Evolutionary conservation across 2,797 vertebrate genomes (phyloP).

Genomic region (Heteromormyrus szaboi): DNA sequence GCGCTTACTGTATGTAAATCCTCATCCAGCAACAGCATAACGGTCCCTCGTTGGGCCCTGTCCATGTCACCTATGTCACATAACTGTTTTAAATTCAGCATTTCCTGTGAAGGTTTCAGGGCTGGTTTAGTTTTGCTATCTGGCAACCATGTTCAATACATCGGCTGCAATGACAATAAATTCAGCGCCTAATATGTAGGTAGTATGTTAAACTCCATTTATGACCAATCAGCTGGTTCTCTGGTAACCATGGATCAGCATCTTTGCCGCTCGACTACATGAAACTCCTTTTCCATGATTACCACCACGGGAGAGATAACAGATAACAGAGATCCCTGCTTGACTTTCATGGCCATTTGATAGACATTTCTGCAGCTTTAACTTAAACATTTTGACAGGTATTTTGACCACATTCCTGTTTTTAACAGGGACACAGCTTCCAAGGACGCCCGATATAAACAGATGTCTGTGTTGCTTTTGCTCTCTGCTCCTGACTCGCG

Average conservation of each 20-base stretch:
- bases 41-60: neutral
- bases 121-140: neutral
- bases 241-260: neutral
- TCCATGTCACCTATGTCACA: neutral
- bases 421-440: constrained; percentile 24
- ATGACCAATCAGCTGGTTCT: neutral
- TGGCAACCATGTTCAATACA: neutral
- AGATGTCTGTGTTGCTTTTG: constrained; percentile 51
- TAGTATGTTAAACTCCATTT: neutral
- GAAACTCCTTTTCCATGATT: neutral
- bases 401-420: constrained; percentile 48
- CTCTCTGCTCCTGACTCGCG: constrained; percentile 26
- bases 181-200: neutral
- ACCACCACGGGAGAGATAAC: constrained; percentile 31
- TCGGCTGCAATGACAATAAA: neutral
- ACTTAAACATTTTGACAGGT: constrained; percentile 57
- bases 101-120: neutral
- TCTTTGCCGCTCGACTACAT: neutral
- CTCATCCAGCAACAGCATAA: neutral
- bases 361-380: constrained; percentile 52
- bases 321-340: constrained; percentile 30
- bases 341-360: constrained; percentile 36
- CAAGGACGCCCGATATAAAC: constrained; percentile 48
- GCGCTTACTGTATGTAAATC: neutral
- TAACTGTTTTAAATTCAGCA: neutral